Evolutionary conservation across 2,113 vertebrate genomes (phyloP).

Genomic region (Oncorhynchus keta): DNA sequence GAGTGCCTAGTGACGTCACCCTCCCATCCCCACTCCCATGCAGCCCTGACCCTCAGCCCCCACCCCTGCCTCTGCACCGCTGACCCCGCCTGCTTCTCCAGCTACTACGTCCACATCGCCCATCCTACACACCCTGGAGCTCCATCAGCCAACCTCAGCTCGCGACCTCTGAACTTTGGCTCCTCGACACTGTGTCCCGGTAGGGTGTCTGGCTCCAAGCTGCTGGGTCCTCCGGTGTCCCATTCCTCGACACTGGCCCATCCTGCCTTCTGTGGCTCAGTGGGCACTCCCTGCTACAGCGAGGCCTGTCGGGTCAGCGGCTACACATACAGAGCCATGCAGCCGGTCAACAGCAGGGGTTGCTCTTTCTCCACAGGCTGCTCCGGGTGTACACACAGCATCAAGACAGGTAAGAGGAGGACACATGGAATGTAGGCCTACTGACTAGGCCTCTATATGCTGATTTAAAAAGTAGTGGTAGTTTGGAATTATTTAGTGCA

Average conservation of each 20-base stretch:
- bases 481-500: too few relatives aligned
- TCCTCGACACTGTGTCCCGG: conserved; percentile 73
- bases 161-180: conserved; percentile 62
- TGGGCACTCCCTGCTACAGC: conserved; percentile 73
- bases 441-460: too few relatives aligned
- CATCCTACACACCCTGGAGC: conserved; percentile 56
- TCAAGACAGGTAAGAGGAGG: conserved; percentile 87
- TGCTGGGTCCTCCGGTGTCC: conserved; percentile 77
- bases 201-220: conserved; percentile 71
- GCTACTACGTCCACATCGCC: conserved; percentile 76
- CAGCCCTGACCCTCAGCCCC: conserved; percentile 69
- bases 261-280: conserved; percentile 84
- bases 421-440: not conserved
- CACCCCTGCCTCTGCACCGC: conserved; percentile 77
- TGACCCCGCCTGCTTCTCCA: conserved; percentile 78
- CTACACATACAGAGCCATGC: conserved; percentile 84
- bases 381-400: conserved; percentile 83
- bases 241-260: conserved; percentile 77
- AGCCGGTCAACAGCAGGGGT: conserved; percentile 79
- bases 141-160: conserved; percentile 47
- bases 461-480: too few relatives aligned
- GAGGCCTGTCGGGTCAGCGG: conserved; percentile 78
- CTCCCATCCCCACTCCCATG: conserved; percentile 59
- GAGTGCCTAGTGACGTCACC: conserved; percentile 81
- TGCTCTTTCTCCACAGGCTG: conserved; percentile 78